Evolutionary conservation across 2,797 vertebrate genomes (phyloP), one percentile per base, ranked within the genome.

Genomic region (Sebastes nivosus): DNA sequence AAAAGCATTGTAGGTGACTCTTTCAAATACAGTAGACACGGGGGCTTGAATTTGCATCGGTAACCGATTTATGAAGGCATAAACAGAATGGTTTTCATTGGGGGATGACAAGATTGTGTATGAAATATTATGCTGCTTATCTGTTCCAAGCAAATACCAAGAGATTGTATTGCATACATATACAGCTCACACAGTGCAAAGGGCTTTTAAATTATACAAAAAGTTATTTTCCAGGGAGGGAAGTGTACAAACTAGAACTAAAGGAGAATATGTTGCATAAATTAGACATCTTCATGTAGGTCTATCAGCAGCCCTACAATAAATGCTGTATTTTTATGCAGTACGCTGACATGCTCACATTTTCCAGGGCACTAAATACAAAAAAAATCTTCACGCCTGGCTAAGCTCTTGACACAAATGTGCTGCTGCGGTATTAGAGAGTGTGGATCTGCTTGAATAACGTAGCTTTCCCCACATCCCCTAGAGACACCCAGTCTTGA

Each of bases 331-430:
- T 79, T 75, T 82, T 52, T 12, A 55, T 77, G 67, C 69, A 69
- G 42, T 30, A 59, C 54, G 74, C 58, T 38, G 75, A 80, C 46
- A 69, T 59, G 24, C 46, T 67, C 59, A 69, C 59, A 84, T 72
- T 91, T 86, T 87, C 66, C 79, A 70, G 66, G 11, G 69, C 18
- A 46, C 70, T 80, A 82, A 80, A 84, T 78, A 64, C 46, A 73
- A 75, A 75, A 58, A 13, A 72, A 75, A 77, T n/a, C 46, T 76
- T 88, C 79, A 90, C 18, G 84, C 86, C 75, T 79, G 68, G 64
- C 80, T 89, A 87, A 91, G 84, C 91, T 90, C 80, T 82, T 92
- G 86, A 94, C 87, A 94, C 81, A 86, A 86, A 92, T 87, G 86
- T 22, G 65, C 64, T 24, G 60, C 88, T 91, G 90, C 38, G 64